Base-by-base conservation (phyloP, 2,888 invertebrate genomes). In the Aproaerema taeniolella region DNA sequence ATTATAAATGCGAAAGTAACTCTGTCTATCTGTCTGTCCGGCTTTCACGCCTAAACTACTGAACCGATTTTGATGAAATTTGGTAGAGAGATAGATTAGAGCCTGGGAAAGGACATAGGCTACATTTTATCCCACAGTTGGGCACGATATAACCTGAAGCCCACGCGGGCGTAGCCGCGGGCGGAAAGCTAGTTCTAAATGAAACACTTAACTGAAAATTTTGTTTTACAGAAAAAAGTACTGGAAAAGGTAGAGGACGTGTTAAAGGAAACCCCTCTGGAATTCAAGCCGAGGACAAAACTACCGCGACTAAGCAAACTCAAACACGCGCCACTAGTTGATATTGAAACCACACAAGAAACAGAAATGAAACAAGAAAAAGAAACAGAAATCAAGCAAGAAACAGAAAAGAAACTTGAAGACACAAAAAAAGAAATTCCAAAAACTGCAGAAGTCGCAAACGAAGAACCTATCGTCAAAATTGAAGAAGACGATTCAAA, bases 211-310 rank as follows among this genome's bases (percentile, higher is more conserved):
- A n/a, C n/a, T n/a, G n/a, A n/a, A n/a, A n/a, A n/a, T n/a, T n/a
- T n/a, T n/a, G 15, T 37, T 52, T 76, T 74, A 48, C 85, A 93
- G 90, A 90, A 91, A 39, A 92, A 92, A 69, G 92, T 97, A 33
- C 87, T 89, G 16, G 88, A 89, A 38, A 92, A 93, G 76, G 92
- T 96, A 8, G 83, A 91, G 45, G 88, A 89, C 33, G 92, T 94
- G 1, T 75, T 95, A 29, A 88, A 89, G 15, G 89, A 91, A 49
- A 94, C 93, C 0, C 97, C 97, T 0, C 77, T 95, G 1, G 89
- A 90, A 46, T 79, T 86, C 24, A 69, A 69, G 47, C 82, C 83
- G 1, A 63, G 81, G 0, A 57, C 75, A 0, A 76, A 74, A 38
- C 53, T 77, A 25, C 81, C 82, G 0, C 58, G 73, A 7, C 62